Percentiles rank a stretch among this genome's conserved stretches.
Evolutionary conservation across 2,888 invertebrate species (phyloP).

Genomic region (Choristoneura rosaceana): DNA sequence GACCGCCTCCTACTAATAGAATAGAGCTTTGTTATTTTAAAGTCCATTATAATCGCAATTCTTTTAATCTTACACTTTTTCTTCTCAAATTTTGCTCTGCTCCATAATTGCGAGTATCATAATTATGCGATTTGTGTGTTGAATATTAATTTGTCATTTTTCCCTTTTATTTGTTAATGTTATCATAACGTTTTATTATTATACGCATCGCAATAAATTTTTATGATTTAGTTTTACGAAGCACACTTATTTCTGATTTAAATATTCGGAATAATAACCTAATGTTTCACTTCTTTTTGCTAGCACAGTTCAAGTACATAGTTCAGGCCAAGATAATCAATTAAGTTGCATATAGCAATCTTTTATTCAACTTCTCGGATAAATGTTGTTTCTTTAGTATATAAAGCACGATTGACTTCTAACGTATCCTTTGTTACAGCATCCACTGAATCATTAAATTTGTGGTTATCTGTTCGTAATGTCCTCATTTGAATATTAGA

Average conservation of each 20-base stretch:
- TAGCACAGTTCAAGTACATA: no score
- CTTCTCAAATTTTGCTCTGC: no score
- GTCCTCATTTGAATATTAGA: slow-evolving; percentile 61
- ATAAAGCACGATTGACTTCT: slow-evolving; percentile 2
- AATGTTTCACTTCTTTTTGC: neutral
- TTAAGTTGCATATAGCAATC: neutral
- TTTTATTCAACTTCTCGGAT: slow-evolving; percentile 1
- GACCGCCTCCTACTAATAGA: slow-evolving; percentile 41
- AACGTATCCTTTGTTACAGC: slow-evolving; percentile 27
- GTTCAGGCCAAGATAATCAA: neutral
- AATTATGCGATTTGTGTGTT: no score
- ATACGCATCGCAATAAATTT: no score
- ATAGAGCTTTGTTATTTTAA: neutral
- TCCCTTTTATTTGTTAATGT: no score
- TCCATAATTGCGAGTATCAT: no score
- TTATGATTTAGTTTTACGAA: no score
- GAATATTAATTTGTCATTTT: no score
- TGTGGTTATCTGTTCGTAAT: slow-evolving; percentile 54
- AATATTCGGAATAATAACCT: no score
- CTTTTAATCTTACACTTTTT: neutral
- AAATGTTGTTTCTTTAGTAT: neutral
- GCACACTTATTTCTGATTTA: no score
- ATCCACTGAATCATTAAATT: slow-evolving; percentile 54
- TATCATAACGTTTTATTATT: no score
- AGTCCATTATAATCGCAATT: neutral